Conservation (phyloP, 2,888 invertebrate species). For the Mycogona germanica region DNA sequence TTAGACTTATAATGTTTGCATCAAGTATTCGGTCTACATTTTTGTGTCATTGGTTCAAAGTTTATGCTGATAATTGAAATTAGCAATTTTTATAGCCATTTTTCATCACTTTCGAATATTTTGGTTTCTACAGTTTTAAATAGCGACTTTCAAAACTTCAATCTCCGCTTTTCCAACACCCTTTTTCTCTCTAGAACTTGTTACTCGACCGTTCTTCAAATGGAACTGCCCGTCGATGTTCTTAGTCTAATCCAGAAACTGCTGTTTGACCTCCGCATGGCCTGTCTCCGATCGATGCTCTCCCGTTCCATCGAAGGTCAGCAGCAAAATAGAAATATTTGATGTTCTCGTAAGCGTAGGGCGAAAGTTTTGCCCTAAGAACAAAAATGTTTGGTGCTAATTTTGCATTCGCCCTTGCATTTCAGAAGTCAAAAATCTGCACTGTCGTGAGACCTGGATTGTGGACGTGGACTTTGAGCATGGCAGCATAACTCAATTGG, state of each 20-base stretch:
- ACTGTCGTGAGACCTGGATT: constrained; percentile 70
- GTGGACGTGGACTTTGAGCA: constrained; percentile 70
- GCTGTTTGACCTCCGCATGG: constrained; percentile 64
- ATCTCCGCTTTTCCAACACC: too few species aligned
- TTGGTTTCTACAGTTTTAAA: too few species aligned
- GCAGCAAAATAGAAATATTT: not conserved
- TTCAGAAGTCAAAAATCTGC: constrained; percentile 51
- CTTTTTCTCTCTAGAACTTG: constrained; percentile 44
- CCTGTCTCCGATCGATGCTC: constrained; percentile 11
- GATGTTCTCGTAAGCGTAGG: not conserved
- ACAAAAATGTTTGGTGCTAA: not conserved
- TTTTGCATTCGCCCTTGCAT: constrained; percentile 4
- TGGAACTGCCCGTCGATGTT: constrained; percentile 80
- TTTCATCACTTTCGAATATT: too few species aligned
- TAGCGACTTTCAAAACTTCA: too few species aligned
- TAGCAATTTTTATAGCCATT: too few species aligned
- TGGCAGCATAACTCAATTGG: constrained; percentile 71
- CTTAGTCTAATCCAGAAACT: constrained; percentile 70
- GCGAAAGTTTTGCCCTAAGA: too few species aligned
- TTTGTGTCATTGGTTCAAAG: not conserved
- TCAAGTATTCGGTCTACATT: not conserved
- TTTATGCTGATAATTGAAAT: too few species aligned
- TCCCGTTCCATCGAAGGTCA: constrained; percentile 7
- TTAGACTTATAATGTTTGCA: not conserved
- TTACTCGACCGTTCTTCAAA: constrained; percentile 57